phyloP scores from a whole-genome alignment of 2,113 vertebrate genomes.

The Oxygymnocypris stewartii region DNA sequence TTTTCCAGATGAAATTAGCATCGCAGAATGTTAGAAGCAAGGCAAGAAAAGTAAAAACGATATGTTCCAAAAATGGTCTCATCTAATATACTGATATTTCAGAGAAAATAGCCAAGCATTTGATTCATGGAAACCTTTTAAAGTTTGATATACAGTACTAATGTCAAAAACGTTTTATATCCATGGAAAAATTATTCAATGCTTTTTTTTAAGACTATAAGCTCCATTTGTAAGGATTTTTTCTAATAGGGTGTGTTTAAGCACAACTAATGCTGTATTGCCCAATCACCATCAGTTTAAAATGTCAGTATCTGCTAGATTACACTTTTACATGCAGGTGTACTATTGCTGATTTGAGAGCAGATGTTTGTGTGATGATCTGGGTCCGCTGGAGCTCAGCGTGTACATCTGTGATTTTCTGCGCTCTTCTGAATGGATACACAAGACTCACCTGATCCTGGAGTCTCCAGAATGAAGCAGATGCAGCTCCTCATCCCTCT shows the following conservation, averaged over 20 bases:
- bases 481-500: slow-evolving; percentile 49
- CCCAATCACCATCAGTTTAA: background rate
- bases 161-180: background rate
- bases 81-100: background rate
- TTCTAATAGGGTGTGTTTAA: background rate
- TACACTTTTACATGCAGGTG: background rate
- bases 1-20: slow-evolving; percentile 44
- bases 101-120: background rate
- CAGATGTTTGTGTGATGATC: background rate
- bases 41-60: background rate
- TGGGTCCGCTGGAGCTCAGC: background rate
- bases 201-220: background rate
- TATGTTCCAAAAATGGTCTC: background rate
- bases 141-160: background rate
- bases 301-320: background rate
- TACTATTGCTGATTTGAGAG: background rate
- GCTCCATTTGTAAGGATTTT: background rate
- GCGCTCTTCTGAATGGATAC: background rate
- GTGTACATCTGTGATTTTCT: background rate
- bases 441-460: slow-evolving; percentile 24
- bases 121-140: background rate
- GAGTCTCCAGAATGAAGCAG: slow-evolving; percentile 1
- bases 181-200: background rate
- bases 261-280: background rate
- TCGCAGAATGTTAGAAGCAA: background rate